phyloP scores from a whole-genome alignment of 2,113 vertebrate genomes.

The Semicossyphus pulcher region DNA sequence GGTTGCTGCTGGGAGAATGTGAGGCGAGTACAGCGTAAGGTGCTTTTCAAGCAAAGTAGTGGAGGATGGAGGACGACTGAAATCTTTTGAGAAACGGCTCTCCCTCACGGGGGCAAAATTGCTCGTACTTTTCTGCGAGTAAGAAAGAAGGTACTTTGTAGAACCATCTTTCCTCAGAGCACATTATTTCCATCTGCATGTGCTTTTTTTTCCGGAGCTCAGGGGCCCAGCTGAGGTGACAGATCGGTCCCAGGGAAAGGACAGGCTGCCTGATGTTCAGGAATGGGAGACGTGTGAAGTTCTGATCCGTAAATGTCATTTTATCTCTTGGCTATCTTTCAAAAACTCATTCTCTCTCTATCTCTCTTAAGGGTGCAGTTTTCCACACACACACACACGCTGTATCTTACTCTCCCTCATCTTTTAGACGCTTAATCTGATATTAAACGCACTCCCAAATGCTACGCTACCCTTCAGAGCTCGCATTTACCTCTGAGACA shows the following conservation, averaged over 20 bases:
- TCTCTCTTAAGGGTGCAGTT: slow-evolving; percentile 54
- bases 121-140: slow-evolving; percentile 11
- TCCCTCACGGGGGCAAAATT: slow-evolving; percentile 4
- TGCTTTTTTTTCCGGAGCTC: slow-evolving; percentile 15
- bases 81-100: slow-evolving; percentile 15
- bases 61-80: slow-evolving; percentile 1
- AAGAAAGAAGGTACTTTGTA: slow-evolving; percentile 22
- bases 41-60: slow-evolving; percentile 29
- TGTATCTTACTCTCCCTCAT: background rate
- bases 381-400: background rate
- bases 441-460: slow-evolving; percentile 68
- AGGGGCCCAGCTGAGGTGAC: slow-evolving; percentile 48
- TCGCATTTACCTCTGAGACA: slow-evolving; percentile 58
- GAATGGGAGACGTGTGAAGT: slow-evolving; percentile 60
- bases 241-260: slow-evolving; percentile 56
- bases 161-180: background rate
- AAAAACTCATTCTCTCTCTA: slow-evolving; percentile 52
- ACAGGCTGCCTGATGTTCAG: slow-evolving; percentile 54
- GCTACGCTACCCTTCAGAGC: slow-evolving; percentile 68
- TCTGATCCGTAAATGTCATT: slow-evolving; percentile 78
- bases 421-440: slow-evolving; percentile 68
- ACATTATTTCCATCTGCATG: slow-evolving; percentile 39
- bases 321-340: slow-evolving; percentile 72
- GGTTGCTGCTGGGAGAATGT: slow-evolving; percentile 33
- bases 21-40: slow-evolving; percentile 13